These are phyloP conservation scores for Cephalotes varians DNA, from an alignment of 2,888 invertebrate species.

Conservation along the genomic window DNA sequence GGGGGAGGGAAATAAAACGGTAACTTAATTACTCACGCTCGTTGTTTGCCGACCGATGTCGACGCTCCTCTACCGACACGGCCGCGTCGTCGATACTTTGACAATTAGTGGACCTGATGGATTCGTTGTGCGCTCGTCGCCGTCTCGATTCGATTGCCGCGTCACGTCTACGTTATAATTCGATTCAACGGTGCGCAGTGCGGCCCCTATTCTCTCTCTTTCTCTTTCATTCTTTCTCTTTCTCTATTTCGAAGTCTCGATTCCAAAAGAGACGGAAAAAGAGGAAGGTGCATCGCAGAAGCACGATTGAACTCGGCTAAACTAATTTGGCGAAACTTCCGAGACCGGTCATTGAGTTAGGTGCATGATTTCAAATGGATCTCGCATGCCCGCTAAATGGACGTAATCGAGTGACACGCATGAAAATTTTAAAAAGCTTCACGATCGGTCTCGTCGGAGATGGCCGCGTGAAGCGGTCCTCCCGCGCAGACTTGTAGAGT, in stretches of 20 bases:
- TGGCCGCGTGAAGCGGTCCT: not conserved
- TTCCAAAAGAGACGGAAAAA: constrained; percentile 12
- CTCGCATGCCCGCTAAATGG: constrained; percentile 7
- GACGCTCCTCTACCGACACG: constrained; percentile 34
- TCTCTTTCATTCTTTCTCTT: constrained; percentile 3
- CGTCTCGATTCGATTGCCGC: constrained; percentile 51
- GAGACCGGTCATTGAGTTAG: constrained; percentile 33
- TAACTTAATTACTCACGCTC: constrained; percentile 78
- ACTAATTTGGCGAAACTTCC: constrained; percentile 43
- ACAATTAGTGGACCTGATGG: constrained; percentile 50
- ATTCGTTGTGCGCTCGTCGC: constrained; percentile 47
- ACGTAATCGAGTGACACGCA: constrained; percentile 37
- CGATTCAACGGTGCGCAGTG: constrained; percentile 38
- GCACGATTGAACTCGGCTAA: constrained; percentile 22
- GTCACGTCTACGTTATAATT: constrained; percentile 50
- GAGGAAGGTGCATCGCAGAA: not conserved
- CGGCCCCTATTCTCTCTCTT: not conserved
- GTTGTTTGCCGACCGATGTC: constrained; percentile 59
- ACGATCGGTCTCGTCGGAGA: not conserved
- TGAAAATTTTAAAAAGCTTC: constrained; percentile 32
- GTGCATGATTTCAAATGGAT: constrained; percentile 16
- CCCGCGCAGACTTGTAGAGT: not conserved
- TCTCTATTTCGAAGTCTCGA: constrained; percentile 21
- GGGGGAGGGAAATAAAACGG: constrained; percentile 65
- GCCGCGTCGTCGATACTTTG: constrained; percentile 66